A percentile compares a stretch with the other conserved stretches of the same genome.
These are phyloP conservation scores for Lochmaea capreae DNA, from an alignment of 2,888 invertebrate genomes.

Conservation along the genomic window DNA sequence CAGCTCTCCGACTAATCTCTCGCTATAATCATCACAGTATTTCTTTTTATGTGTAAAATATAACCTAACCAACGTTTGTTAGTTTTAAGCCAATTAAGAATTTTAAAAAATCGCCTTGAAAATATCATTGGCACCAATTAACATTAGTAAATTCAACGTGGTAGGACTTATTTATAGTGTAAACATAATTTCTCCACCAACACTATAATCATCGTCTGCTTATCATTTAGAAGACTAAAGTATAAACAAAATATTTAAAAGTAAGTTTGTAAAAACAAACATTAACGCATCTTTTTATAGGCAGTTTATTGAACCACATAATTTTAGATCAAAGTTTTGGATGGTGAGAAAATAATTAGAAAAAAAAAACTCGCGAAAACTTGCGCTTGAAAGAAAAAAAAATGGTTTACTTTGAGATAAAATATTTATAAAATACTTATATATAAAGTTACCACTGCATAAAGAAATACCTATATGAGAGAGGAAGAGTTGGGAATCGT, in stretches of 20 bases:
- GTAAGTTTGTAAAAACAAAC: slow-evolving; percentile 7
- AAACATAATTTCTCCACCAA: slow-evolving; percentile 8
- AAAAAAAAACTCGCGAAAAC: too few species aligned
- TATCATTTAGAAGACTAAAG: slow-evolving; percentile 3
- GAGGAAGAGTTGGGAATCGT: too few species aligned
- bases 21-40: too few species aligned
- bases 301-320: not conserved
- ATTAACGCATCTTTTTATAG: slow-evolving; percentile 5
- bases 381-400: too few species aligned
- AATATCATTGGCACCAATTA: slow-evolving; percentile 18
- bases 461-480: too few species aligned
- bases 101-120: slow-evolving; percentile 3
- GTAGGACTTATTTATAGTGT: not conserved
- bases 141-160: not conserved
- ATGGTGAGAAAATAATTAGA: too few species aligned
- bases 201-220: slow-evolving; percentile 1
- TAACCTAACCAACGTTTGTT: not conserved
- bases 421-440: too few species aligned
- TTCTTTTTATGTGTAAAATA: not conserved
- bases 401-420: too few species aligned
- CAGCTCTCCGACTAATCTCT: too few species aligned
- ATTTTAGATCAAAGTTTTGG: slow-evolving; percentile 3
- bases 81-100: not conserved
- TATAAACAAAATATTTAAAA: slow-evolving; percentile 10
- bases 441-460: too few species aligned